Evolutionary conservation across 2,888 invertebrate genomes (phyloP).

Genomic region (Eilema depressum): DNA sequence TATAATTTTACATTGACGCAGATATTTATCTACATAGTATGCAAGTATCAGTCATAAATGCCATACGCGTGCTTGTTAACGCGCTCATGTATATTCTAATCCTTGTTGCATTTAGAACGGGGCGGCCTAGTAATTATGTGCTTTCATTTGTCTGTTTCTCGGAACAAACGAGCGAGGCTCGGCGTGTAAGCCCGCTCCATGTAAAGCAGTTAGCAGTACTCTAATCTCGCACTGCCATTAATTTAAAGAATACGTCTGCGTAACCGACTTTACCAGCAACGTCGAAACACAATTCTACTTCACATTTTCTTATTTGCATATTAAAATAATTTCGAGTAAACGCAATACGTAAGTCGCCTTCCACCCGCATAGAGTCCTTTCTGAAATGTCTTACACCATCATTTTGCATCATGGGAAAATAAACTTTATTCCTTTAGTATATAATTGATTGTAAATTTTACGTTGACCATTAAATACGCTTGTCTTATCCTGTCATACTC

Average conservation of each 20-base stretch:
- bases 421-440: constrained; percentile 61
- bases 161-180: constrained; percentile 81
- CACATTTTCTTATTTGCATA: constrained; percentile 87
- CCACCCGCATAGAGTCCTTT: constrained; percentile 61
- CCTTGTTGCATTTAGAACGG: constrained; percentile 85
- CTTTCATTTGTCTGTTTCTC: constrained; percentile 86
- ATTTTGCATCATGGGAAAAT: constrained; percentile 59
- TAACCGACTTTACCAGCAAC: constrained; percentile 82
- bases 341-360: constrained; percentile 84
- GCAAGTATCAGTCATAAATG: constrained; percentile 84
- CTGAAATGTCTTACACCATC: constrained; percentile 63
- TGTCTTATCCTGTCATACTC: constrained; percentile 66
- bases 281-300: constrained; percentile 84
- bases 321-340: constrained; percentile 87
- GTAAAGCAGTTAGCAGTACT: constrained; percentile 86
- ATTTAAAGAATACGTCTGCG: constrained; percentile 86
- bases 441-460: constrained; percentile 60
- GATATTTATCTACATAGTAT: constrained; percentile 51
- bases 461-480: constrained; percentile 62
- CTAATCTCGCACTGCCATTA: constrained; percentile 85
- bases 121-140: constrained; percentile 86
- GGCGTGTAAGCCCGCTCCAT: constrained; percentile 81
- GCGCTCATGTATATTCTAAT: constrained; percentile 84
- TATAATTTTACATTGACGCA: neutral
- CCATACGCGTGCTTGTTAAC: constrained; percentile 84